Percentiles rank a stretch among this genome's conserved stretches.
Conservation (phyloP, 2,888 invertebrate genomes). For the Chloroclystis v-ata region DNA sequence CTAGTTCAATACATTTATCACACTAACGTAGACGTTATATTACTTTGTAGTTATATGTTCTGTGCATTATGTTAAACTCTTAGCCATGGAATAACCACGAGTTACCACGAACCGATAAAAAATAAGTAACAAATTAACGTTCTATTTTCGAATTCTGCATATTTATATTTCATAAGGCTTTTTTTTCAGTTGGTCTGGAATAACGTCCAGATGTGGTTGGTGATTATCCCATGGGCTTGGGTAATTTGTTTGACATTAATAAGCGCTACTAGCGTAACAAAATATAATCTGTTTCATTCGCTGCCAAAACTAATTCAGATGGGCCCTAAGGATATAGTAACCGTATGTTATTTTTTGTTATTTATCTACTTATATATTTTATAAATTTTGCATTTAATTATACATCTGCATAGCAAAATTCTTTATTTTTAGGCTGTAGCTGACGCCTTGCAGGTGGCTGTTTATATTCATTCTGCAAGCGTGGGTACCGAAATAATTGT, state of each 20-base stretch:
- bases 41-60: no score
- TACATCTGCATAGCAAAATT: not conserved
- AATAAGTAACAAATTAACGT: no score
- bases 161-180: not conserved
- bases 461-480: conserved; percentile 62
- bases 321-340: conserved; percentile 45
- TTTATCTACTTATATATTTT: not conserved
- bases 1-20: no score
- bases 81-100: no score
- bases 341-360: conserved; percentile 40
- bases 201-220: conserved; percentile 50
- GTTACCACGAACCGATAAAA: no score
- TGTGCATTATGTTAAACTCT: no score
- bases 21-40: no score
- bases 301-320: conserved; percentile 44
- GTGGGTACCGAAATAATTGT: conserved; percentile 62
- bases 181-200: conserved; percentile 62
- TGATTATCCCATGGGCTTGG: conserved; percentile 57
- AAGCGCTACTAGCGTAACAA: conserved; percentile 35
- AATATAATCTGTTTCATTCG: conserved; percentile 23
- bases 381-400: not conserved
- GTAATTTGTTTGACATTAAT: conserved; percentile 35
- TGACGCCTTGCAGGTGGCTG: conserved; percentile 56
- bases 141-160: no score
- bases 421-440: conserved; percentile 41